Conservation (phyloP, 2,888 invertebrate species). For the Chironomus riparius region DNA sequence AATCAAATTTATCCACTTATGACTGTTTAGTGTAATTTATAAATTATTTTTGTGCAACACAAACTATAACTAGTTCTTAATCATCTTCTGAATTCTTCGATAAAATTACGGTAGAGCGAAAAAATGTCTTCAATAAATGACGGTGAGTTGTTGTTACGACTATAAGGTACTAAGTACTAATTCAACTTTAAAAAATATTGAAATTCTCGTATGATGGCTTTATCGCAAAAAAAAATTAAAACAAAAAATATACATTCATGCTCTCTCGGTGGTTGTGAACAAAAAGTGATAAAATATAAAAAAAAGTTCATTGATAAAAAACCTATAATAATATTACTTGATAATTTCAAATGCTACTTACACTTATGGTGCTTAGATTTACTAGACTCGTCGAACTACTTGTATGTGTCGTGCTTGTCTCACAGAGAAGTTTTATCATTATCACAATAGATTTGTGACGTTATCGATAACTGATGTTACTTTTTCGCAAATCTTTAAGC, state of each 20-base stretch:
- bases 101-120: neutral
- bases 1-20: neutral
- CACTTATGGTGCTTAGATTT: too few species aligned
- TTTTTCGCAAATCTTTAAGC: neutral
- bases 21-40: too few species aligned
- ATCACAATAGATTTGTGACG: too few species aligned
- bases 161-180: neutral
- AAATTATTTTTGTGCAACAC: too few species aligned
- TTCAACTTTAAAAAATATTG: neutral
- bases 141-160: slow-evolving; percentile 18
- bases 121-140: slow-evolving; percentile 3
- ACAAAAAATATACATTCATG: neutral
- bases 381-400: too few species aligned
- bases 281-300: neutral
- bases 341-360: too few species aligned
- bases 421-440: too few species aligned
- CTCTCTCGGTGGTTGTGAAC: slow-evolving; percentile 5
- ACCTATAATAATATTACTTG: neutral
- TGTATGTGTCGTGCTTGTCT: too few species aligned
- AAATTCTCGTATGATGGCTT: slow-evolving; percentile 4
- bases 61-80: too few species aligned
- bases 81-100: too few species aligned
- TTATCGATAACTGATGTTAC: neutral
- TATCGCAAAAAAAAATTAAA: slow-evolving; percentile 14
- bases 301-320: slow-evolving; percentile 26